A percentile compares a stretch with the other conserved stretches of the same genome.
Conservation (phyloP, 1,140 invertebrate species). For the Pachypsylla venusta region DNA sequence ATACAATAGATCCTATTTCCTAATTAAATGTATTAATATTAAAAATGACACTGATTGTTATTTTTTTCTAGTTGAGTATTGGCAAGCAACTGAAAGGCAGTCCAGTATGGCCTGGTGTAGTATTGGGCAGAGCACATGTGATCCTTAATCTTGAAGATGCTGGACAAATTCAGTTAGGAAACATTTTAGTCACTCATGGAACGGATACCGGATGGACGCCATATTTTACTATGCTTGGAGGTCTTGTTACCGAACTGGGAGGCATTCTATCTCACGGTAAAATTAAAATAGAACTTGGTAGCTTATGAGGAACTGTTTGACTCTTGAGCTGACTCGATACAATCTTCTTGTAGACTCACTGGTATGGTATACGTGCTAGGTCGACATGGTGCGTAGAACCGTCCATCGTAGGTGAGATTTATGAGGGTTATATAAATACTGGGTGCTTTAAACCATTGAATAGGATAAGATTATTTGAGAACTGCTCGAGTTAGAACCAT, state of each 20-base stretch:
- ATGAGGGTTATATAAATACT: too few relatives aligned
- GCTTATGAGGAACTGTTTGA: too few relatives aligned
- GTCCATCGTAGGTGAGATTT: too few relatives aligned
- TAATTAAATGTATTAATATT: too few relatives aligned
- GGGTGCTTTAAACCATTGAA: too few relatives aligned
- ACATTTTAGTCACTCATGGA: slow-evolving; percentile 59
- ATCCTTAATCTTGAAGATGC: slow-evolving; percentile 32
- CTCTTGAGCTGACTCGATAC: too few relatives aligned
- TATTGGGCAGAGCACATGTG: slow-evolving; percentile 52
- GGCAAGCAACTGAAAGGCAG: slow-evolving; percentile 38
- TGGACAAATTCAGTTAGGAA: slow-evolving; percentile 35
- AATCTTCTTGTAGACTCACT: too few relatives aligned
- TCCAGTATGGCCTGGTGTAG: slow-evolving; percentile 49
- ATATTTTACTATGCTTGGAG: slow-evolving; percentile 64
- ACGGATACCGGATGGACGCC: slow-evolving; percentile 80
- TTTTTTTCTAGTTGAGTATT: neutral
- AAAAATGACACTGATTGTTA: neutral
- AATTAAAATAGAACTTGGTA: slow-evolving; percentile 14
- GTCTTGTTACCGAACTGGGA: slow-evolving; percentile 70
- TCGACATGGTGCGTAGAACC: too few relatives aligned
- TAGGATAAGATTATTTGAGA: too few relatives aligned
- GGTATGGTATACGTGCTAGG: too few relatives aligned
- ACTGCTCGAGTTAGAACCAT: too few relatives aligned
- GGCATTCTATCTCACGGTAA: slow-evolving; percentile 70
- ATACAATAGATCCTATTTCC: too few relatives aligned